Percentiles rank a stretch among this genome's conserved stretches.
These are phyloP conservation scores for Halichoeres trimaculatus DNA, from an alignment of 2,113 vertebrate species.

Conservation along the genomic window DNA sequence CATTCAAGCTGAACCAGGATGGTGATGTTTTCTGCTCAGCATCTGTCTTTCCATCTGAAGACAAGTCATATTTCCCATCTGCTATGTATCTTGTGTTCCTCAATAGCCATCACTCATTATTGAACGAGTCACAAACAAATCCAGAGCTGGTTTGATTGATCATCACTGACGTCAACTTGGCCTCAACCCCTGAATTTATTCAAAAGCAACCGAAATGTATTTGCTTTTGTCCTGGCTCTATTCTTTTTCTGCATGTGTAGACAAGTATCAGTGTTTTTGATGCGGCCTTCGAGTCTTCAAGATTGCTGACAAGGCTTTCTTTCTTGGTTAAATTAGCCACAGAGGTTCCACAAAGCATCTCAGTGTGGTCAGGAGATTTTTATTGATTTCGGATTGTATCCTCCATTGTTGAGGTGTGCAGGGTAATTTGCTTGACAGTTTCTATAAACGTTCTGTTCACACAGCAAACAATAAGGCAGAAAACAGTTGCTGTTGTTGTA, in stretches of 20 bases:
- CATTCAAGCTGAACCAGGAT: no score
- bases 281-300: not conserved
- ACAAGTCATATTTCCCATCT: slow-evolving; percentile 37
- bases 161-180: not conserved
- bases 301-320: not conserved
- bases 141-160: not conserved
- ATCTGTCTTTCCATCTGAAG: slow-evolving; percentile 20
- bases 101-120: not conserved
- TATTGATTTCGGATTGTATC: not conserved
- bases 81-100: not conserved
- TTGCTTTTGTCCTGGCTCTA: not conserved
- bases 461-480: not conserved
- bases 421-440: slow-evolving; percentile 6
- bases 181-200: not conserved
- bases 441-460: not conserved
- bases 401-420: not conserved
- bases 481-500: no score
- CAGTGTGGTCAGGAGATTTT: no score
- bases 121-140: not conserved
- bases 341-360: not conserved
- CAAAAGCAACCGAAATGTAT: not conserved
- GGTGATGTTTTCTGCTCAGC: no score
- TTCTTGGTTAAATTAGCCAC: not conserved
- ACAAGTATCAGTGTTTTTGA: not conserved
- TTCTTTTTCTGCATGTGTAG: not conserved